Evolutionary conservation across 2,888 invertebrate species (phyloP).

Genomic region (Ramazzottius varieornatus): DNA sequence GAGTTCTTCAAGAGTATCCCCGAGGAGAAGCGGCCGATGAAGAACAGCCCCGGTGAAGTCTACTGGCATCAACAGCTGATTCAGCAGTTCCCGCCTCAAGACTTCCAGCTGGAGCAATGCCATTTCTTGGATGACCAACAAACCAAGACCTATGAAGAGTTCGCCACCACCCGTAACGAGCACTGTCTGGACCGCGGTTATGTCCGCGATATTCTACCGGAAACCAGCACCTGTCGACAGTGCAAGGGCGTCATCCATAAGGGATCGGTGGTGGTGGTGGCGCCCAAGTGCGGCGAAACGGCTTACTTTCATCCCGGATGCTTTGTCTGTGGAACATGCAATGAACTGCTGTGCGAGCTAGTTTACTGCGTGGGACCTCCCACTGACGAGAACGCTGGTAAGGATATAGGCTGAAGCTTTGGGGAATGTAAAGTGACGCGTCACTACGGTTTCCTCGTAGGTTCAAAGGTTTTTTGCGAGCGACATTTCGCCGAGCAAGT

Average conservation of each 20-base stretch:
- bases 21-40: slow-evolving; percentile 3
- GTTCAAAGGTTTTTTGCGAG: slow-evolving; percentile 47
- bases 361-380: slow-evolving; percentile 48
- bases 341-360: slow-evolving; percentile 76
- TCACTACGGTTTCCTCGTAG: slow-evolving; percentile 3
- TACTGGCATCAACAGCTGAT: slow-evolving; percentile 4
- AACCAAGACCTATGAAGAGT: slow-evolving; percentile 62
- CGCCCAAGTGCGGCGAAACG: slow-evolving; percentile 48
- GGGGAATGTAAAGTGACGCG: background rate
- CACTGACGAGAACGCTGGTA: background rate
- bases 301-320: slow-evolving; percentile 66
- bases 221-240: slow-evolving; percentile 36
- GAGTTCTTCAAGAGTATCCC: slow-evolving; percentile 3
- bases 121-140: slow-evolving; percentile 51
- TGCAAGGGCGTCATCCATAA: slow-evolving; percentile 51
- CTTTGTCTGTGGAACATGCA: slow-evolving; percentile 62
- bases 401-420: background rate
- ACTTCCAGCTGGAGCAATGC: slow-evolving; percentile 64
- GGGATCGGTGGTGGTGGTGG: slow-evolving; percentile 56
- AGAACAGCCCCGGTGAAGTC: slow-evolving; percentile 3
- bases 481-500: slow-evolving; percentile 84
- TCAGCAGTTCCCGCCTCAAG: slow-evolving; percentile 27
- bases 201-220: slow-evolving; percentile 23
- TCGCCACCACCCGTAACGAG: slow-evolving; percentile 74
- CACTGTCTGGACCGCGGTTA: slow-evolving; percentile 74